These are phyloP conservation scores for Liparis tanakae DNA, from an alignment of 2,797 vertebrate genomes.

Conservation along the genomic window DNA sequence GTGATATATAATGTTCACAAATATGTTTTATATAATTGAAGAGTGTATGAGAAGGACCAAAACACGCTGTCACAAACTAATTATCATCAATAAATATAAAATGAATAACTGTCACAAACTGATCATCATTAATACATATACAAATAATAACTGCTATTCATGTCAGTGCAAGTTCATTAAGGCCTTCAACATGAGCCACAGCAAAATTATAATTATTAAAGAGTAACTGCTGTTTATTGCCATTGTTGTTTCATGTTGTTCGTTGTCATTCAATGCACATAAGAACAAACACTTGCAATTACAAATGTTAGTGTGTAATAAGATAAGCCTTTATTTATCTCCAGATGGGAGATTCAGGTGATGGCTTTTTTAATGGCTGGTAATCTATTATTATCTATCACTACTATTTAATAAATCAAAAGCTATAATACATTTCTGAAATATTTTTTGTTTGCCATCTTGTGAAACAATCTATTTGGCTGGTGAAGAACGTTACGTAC, in stretches of 20 bases:
- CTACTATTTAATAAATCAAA: not conserved
- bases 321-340: not conserved
- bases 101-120: not conserved
- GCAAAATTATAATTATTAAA: not conserved
- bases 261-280: not conserved
- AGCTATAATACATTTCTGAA: not conserved
- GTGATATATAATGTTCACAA: accelerated
- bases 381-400: not conserved
- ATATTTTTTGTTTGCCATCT: not conserved
- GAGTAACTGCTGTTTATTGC: not conserved
- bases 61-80: not conserved
- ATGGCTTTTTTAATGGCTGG: not conserved
- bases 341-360: not conserved
- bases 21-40: not conserved
- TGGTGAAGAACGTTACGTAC: not conserved
- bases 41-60: not conserved
- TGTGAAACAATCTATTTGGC: not conserved
- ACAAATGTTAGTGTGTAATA: not conserved
- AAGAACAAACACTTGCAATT: not conserved
- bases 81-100: not conserved
- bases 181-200: not conserved
- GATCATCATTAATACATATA: too few relatives aligned
- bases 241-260: not conserved
- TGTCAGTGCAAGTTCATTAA: not conserved
- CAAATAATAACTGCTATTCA: not conserved